Percentiles rank a stretch among this genome's conserved stretches.
phyloP scores from a whole-genome alignment of 2,113 vertebrate genomes.

The Periophthalmus modestus region DNA sequence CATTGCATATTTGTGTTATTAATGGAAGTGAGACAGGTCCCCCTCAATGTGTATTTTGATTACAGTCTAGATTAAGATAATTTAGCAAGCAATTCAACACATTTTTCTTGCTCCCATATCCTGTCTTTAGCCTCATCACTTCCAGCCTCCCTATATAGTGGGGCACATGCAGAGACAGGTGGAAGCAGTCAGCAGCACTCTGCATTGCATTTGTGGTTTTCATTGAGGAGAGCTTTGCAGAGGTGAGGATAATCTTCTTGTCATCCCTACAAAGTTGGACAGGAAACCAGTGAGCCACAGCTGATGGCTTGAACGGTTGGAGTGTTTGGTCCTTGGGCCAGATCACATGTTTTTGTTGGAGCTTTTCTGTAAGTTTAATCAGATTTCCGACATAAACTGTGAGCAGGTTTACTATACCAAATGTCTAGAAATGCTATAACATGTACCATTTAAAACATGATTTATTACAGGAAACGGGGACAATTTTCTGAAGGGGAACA shows the following conservation, averaged over 20 bases:
- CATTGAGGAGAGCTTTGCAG: slow-evolving; percentile 17
- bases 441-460: background rate
- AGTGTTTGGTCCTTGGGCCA: background rate
- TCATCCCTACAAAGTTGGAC: slow-evolving; percentile 33
- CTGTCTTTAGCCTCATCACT: slow-evolving; percentile 35
- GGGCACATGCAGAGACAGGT: slow-evolving; percentile 16
- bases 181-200: slow-evolving; percentile 27
- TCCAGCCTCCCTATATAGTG: slow-evolving; percentile 22
- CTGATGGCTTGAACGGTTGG: slow-evolving; percentile 9
- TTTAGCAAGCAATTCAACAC: slow-evolving; percentile 30
- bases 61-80: slow-evolving; percentile 25
- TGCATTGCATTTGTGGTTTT: slow-evolving; percentile 24
- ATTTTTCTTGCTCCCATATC: slow-evolving; percentile 34
- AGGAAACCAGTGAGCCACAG: slow-evolving; percentile 33
- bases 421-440: background rate
- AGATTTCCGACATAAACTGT: background rate
- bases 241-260: slow-evolving; percentile 41
- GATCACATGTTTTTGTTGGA: slow-evolving; percentile 6
- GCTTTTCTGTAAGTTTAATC: background rate
- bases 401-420: background rate
- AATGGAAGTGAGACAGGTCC: background rate
- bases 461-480: background rate
- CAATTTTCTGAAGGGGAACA: background rate
- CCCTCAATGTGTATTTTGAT: background rate
- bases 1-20: background rate